phyloP scores from a whole-genome alignment of 2,113 vertebrate species.

The Marcusenius ussheri region DNA sequence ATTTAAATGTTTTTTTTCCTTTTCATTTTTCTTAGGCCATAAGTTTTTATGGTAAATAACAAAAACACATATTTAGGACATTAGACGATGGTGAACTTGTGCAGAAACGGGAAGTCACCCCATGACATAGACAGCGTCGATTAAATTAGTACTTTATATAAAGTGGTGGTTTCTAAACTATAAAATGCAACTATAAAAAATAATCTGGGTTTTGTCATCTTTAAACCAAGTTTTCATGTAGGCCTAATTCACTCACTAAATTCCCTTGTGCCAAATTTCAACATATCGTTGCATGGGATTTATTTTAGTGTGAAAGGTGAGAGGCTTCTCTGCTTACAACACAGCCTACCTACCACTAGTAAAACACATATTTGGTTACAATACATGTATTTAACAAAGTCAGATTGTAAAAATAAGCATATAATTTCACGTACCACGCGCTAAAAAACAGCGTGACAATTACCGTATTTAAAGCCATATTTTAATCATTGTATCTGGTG shows the following conservation, averaged over 20 bases:
- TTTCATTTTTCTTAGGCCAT: not conserved
- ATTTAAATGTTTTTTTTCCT: not conserved
- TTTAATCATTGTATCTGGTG: not conserved
- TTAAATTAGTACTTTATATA: slow-evolving; percentile 94
- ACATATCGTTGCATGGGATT: not conserved
- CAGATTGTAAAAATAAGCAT: not conserved
- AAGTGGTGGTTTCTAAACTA: slow-evolving; percentile 93
- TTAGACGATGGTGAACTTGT: slow-evolving; percentile 43
- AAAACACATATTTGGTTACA: not conserved
- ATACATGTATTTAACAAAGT: not conserved
- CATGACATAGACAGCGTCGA: slow-evolving; percentile 60
- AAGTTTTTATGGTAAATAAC: slow-evolving; percentile 41
- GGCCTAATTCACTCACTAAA: not conserved
- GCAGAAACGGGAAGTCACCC: slow-evolving; percentile 58
- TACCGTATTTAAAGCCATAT: not conserved
- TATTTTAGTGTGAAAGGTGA: not conserved
- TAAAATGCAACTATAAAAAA: slow-evolving; percentile 58
- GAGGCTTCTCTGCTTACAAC: not conserved
- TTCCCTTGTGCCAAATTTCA: not conserved
- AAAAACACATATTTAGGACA: slow-evolving; percentile 29
- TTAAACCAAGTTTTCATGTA: not conserved
- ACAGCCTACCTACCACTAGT: not conserved
- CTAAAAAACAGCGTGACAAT: not conserved
- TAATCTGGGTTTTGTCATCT: slow-evolving; percentile 35
- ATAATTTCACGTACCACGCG: not conserved